These are phyloP conservation scores for Heloderma charlesbogerti DNA, from an alignment of 2,113 vertebrate genomes.

Conservation along the genomic window DNA sequence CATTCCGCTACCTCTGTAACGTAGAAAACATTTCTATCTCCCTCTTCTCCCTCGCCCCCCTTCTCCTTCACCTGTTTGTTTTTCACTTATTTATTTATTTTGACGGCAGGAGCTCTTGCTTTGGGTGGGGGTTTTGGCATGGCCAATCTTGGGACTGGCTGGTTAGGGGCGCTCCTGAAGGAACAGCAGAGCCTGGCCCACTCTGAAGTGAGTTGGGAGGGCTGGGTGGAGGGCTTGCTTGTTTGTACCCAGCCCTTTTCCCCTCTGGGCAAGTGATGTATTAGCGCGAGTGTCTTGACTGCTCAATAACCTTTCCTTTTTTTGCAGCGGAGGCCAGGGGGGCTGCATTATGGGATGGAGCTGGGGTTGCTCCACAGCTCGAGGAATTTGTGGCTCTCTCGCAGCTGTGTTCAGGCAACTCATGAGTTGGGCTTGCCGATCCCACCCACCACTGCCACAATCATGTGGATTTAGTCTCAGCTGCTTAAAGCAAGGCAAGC, in stretches of 20 bases:
- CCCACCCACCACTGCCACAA: neutral
- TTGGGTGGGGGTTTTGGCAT: slow-evolving; percentile 7
- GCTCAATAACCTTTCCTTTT: slow-evolving; percentile 45
- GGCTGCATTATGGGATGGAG: neutral
- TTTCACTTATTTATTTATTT: neutral
- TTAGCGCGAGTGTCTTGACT: slow-evolving; percentile 18
- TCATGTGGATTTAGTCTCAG: neutral
- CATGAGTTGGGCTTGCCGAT: neutral
- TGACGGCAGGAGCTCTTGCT: slow-evolving; percentile 2
- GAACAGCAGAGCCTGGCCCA: slow-evolving; percentile 11
- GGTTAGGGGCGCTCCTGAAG: slow-evolving; percentile 9
- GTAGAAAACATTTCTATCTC: neutral
- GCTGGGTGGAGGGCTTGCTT: neutral
- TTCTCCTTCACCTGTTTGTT: neutral
- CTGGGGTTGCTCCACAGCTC: slow-evolving; percentile 33
- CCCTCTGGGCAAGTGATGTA: slow-evolving; percentile 30
- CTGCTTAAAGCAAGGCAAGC: neutral
- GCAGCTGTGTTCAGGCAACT: neutral
- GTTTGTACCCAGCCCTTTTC: slow-evolving; percentile 21
- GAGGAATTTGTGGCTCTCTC: neutral
- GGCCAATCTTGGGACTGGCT: slow-evolving; percentile 32
- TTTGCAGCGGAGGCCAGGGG: slow-evolving; percentile 35
- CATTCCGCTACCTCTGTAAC: slow-evolving; percentile 4
- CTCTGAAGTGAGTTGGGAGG: neutral
- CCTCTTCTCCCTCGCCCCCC: neutral